These are phyloP conservation scores for Lapara coniferarum DNA, from an alignment of 2,888 invertebrate genomes.

Conservation along the genomic window DNA sequence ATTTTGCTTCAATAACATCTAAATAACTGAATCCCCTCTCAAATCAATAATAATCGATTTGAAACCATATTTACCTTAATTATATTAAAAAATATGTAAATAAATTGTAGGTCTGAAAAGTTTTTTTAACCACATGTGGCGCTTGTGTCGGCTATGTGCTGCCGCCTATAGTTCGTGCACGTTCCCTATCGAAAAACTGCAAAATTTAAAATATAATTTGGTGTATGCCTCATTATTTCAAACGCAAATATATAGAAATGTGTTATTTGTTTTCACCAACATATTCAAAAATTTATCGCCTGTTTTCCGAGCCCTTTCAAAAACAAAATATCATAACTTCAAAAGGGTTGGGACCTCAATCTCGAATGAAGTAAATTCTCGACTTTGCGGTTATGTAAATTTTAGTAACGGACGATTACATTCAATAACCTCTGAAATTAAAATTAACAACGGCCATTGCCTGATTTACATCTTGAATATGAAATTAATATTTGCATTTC, in stretches of 20 bases:
- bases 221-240: neutral
- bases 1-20: too few species aligned
- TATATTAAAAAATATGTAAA: too few species aligned
- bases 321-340: slow-evolving; percentile 22
- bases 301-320: neutral
- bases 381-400: slow-evolving; percentile 22
- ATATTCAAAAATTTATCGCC: slow-evolving; percentile 2
- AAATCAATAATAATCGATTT: too few species aligned
- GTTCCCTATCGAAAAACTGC: too few species aligned
- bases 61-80: too few species aligned
- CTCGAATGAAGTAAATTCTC: slow-evolving; percentile 9
- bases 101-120: too few species aligned
- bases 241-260: neutral
- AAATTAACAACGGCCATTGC: neutral
- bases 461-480: neutral
- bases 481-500: neutral
- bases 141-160: too few species aligned
- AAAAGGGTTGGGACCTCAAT: slow-evolving; percentile 20
- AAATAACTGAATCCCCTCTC: too few species aligned
- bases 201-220: too few species aligned
- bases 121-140: too few species aligned
- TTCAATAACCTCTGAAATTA: slow-evolving; percentile 12
- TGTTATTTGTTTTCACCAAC: neutral
- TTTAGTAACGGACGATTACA: slow-evolving; percentile 8
- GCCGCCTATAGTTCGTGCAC: too few species aligned